phyloP scores from a whole-genome alignment of 2,797 vertebrate genomes.

The Meda fulgida region DNA sequence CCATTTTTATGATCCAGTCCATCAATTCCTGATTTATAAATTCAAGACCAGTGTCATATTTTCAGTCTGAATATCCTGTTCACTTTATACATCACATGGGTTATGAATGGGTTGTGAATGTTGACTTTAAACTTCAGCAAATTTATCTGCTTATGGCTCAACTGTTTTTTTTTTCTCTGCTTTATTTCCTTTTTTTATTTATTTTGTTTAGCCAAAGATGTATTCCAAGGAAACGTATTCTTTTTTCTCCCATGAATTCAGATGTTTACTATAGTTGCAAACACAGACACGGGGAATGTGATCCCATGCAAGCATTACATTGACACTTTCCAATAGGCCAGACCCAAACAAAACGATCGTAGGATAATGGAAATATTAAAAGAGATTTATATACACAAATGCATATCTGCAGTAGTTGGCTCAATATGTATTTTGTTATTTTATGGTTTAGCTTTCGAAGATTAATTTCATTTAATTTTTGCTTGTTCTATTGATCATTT shows the following conservation, averaged over 20 bases:
- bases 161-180: background rate
- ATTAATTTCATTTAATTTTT: background rate
- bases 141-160: background rate
- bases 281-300: slow-evolving; percentile 40
- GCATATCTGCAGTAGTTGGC: background rate
- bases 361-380: background rate
- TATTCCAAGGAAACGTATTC: background rate
- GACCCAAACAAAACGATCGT: background rate
- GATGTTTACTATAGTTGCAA: slow-evolving; percentile 30
- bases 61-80: background rate
- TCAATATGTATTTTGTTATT: background rate
- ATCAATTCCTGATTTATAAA: background rate
- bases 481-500: slow-evolving; percentile 3
- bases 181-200: background rate
- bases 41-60: background rate
- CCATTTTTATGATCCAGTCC: background rate
- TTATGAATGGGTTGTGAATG: background rate
- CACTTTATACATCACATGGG: slow-evolving; percentile 13
- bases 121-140: background rate
- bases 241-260: background rate
- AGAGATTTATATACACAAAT: background rate
- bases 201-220: slow-evolving; percentile 1
- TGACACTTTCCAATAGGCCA: background rate
- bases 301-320: slow-evolving; percentile 31
- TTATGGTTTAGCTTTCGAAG: background rate